These are phyloP conservation scores for Hydraecia micacea DNA, from an alignment of 2,888 invertebrate genomes.

Conservation along the genomic window DNA sequence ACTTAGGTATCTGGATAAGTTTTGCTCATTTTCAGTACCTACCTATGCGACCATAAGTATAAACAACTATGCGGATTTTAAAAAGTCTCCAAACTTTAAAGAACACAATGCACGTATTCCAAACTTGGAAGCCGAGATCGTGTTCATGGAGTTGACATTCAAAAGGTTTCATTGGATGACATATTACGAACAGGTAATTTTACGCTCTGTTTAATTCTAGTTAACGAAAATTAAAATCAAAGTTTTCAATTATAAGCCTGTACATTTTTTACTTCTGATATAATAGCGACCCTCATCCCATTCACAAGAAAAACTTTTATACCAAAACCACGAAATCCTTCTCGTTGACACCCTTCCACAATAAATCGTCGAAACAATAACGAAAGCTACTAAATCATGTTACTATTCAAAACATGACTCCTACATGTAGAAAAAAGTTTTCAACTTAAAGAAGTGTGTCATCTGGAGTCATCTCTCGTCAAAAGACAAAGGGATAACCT, in stretches of 20 bases:
- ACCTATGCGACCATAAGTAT: not conserved
- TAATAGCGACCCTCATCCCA: slow-evolving; percentile 47
- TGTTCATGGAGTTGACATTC: slow-evolving; percentile 1
- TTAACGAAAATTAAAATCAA: slow-evolving; percentile 25
- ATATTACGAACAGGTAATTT: slow-evolving; percentile 46
- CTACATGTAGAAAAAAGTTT: slow-evolving; percentile 69
- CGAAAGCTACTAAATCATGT: slow-evolving; percentile 83
- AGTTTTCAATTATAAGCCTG: slow-evolving; percentile 48
- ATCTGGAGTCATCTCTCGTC: slow-evolving; percentile 75
- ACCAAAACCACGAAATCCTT: slow-evolving; percentile 69
- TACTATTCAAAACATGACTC: slow-evolving; percentile 87
- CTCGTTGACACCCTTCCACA: slow-evolving; percentile 78
- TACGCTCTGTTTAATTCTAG: slow-evolving; percentile 30
- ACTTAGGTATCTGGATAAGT: not conserved
- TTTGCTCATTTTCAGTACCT: not conserved
- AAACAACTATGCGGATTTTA: not conserved
- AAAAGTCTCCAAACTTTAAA: not conserved
- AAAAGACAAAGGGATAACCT: slow-evolving; percentile 84
- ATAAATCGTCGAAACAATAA: slow-evolving; percentile 86
- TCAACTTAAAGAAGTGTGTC: slow-evolving; percentile 81
- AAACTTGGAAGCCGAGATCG: not conserved
- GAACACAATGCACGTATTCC: not conserved
- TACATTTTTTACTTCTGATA: slow-evolving; percentile 33
- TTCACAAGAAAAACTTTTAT: slow-evolving; percentile 68
- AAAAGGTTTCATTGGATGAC: slow-evolving; percentile 5